phyloP scores from a whole-genome alignment of 2,888 invertebrate genomes.

The Xestia ashworthii region DNA sequence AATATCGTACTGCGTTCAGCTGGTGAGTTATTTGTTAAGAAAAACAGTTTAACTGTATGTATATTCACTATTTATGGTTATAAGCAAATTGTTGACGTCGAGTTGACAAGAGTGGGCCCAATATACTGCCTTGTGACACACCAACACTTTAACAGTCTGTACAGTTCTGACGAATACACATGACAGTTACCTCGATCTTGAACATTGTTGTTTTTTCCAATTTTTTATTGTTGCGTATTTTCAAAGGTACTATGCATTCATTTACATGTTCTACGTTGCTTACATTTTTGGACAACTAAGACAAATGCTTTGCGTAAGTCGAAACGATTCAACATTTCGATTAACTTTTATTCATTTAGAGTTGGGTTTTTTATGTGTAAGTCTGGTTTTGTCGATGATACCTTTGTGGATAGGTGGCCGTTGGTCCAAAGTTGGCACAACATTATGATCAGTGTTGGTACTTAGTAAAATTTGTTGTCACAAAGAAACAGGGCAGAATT shows the following conservation, averaged over 20 bases:
- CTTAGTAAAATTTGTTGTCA: too few relatives aligned
- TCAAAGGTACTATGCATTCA: neutral
- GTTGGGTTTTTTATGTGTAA: too few relatives aligned
- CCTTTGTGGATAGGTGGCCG: too few relatives aligned
- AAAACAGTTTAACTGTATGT: neutral
- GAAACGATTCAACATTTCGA: neutral
- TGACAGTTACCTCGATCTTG: neutral
- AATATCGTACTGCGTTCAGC: neutral
- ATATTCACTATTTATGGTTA: neutral
- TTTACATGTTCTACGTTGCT: neutral
- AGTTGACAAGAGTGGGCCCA: neutral
- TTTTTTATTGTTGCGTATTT: neutral
- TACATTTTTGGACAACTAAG: neutral
- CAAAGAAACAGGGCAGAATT: too few relatives aligned
- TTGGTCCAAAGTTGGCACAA: too few relatives aligned
- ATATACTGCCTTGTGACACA: neutral
- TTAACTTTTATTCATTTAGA: too few relatives aligned
- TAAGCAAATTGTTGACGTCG: neutral
- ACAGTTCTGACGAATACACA: neutral
- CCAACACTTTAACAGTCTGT: neutral
- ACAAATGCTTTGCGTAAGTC: neutral
- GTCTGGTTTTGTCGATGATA: too few relatives aligned
- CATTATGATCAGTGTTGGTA: too few relatives aligned
- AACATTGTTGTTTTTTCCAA: neutral
- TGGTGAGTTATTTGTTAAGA: neutral